These are phyloP conservation scores for Egretta garzetta DNA, from an alignment of 2,113 vertebrate genomes.

Conservation along the genomic window DNA sequence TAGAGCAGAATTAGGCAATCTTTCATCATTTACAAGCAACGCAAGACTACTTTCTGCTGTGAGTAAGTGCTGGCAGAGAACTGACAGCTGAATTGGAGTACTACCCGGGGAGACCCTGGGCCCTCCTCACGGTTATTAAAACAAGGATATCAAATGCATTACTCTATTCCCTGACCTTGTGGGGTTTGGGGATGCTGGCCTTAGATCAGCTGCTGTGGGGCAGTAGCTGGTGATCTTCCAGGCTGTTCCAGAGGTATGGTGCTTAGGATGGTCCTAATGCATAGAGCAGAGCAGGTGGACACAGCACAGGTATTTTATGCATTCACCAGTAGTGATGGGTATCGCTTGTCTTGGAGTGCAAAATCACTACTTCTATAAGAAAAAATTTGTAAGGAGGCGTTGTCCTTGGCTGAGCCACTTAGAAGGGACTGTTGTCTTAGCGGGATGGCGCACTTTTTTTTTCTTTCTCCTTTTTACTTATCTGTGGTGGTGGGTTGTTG, in stretches of 20 bases:
- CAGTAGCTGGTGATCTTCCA: neutral
- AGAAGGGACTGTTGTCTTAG: neutral
- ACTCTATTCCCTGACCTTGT: neutral
- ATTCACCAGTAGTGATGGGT: neutral
- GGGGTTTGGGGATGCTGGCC: neutral
- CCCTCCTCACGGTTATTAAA: neutral
- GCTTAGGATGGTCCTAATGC: rapidly evolving
- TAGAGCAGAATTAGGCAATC: neutral
- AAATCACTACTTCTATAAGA: neutral
- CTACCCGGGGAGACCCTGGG: neutral
- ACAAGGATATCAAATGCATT: neutral
- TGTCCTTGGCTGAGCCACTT: neutral
- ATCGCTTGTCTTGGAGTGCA: rapidly evolving
- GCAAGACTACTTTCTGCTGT: neutral
- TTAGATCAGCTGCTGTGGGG: neutral
- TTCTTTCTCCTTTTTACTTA: neutral
- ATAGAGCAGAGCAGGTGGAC: rapidly evolving
- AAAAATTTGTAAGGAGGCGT: rapidly evolving
- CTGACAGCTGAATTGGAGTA: neutral
- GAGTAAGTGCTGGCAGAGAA: neutral
- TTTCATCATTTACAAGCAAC: neutral
- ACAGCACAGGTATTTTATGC: neutral
- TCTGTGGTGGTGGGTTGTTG: neutral
- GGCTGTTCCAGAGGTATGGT: neutral
- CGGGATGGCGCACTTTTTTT: neutral